phyloP scores from a whole-genome alignment of 2,797 vertebrate genomes.

The Peromyscus aztecus region DNA sequence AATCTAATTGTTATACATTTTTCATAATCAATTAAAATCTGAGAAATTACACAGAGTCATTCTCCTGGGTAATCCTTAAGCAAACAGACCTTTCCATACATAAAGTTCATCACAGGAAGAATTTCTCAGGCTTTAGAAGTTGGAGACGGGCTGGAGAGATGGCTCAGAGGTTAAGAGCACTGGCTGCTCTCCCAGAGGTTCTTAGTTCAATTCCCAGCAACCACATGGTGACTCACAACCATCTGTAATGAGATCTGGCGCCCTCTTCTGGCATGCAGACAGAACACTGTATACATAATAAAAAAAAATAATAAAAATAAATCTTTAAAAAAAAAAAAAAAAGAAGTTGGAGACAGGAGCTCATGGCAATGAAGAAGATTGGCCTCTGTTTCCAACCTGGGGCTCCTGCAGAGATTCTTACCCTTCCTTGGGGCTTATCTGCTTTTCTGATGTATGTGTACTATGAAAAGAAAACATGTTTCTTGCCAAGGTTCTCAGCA shows the following conservation, averaged over 20 bases:
- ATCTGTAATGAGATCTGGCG: too few species aligned
- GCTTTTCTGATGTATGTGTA: slow-evolving; percentile 35
- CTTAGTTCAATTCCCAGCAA: too few species aligned
- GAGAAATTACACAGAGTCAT: background rate
- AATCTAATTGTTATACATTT: slow-evolving; percentile 31
- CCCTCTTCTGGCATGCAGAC: too few species aligned
- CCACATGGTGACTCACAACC: too few species aligned
- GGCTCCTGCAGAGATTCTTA: background rate
- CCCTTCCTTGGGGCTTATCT: background rate
- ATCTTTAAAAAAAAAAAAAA: too few species aligned
- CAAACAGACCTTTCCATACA: slow-evolving; percentile 3
- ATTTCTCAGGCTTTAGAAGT: slow-evolving; percentile 18
- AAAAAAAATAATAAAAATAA: too few species aligned
- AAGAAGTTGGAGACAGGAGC: background rate
- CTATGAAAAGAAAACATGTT: background rate
- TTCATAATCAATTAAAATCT: background rate
- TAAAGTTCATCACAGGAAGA: background rate
- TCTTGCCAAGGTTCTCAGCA: slow-evolving; percentile 50
- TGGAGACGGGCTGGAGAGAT: too few species aligned
- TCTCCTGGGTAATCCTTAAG: slow-evolving; percentile 25
- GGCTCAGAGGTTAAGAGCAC: too few species aligned
- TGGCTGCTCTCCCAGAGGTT: too few species aligned
- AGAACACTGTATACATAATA: too few species aligned
- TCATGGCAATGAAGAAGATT: background rate
- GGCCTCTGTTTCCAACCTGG: background rate